These are phyloP conservation scores for Melipona beecheii DNA, from an alignment of 2,888 invertebrate species.

Conservation along the genomic window DNA sequence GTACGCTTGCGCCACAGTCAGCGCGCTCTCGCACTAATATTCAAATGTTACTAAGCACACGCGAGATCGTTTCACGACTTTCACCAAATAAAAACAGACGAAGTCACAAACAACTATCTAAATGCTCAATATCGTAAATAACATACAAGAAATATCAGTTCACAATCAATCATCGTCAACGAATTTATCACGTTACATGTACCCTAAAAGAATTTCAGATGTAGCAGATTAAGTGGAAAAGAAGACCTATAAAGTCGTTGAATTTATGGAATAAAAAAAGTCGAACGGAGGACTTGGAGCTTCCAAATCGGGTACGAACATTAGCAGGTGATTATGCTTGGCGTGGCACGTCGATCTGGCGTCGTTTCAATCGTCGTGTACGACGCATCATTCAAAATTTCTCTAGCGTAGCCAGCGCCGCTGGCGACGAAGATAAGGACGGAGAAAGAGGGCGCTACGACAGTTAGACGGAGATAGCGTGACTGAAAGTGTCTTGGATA, in stretches of 20 bases:
- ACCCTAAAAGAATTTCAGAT: not conserved
- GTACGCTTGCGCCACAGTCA: constrained; percentile 30
- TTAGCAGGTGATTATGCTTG: not conserved
- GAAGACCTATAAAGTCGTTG: not conserved
- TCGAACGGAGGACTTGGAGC: not conserved
- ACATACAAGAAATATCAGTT: not conserved
- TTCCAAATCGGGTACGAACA: not conserved
- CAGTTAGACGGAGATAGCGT: not conserved
- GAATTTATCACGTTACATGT: not conserved
- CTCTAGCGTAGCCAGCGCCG: constrained; percentile 32
- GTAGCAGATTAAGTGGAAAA: not conserved
- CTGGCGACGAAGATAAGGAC: constrained; percentile 17
- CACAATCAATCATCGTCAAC: too few relatives aligned
- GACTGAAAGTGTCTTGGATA: constrained; percentile 29
- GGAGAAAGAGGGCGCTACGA: not conserved
- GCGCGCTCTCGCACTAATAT: constrained; percentile 5
- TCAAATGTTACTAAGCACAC: constrained; percentile 23
- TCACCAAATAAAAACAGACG: constrained; percentile 8
- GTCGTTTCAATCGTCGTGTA: not conserved
- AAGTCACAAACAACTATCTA: constrained; percentile 3
- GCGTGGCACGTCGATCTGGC: not conserved
- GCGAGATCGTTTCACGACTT: constrained; percentile 12
- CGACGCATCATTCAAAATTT: constrained; percentile 18
- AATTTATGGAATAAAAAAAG: not conserved
- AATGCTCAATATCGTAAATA: not conserved